A percentile compares a stretch with the other conserved stretches of the same genome.
Conservation (phyloP, 2,888 invertebrate species). For the Agonopterix heracliana region DNA sequence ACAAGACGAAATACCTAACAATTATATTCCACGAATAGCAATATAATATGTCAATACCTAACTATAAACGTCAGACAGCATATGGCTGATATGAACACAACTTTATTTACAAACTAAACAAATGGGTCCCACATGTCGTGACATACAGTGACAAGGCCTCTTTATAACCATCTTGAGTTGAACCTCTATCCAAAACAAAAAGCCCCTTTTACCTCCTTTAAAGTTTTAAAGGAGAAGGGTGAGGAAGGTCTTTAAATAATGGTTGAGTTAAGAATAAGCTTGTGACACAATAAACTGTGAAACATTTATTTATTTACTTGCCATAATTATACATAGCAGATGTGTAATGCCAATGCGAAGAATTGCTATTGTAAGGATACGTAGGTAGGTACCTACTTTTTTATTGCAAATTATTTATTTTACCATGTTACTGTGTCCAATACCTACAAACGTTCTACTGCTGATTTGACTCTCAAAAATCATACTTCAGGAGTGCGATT, state of each 20-base stretch:
- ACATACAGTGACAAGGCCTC: conserved; percentile 63
- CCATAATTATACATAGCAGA: conserved; percentile 60
- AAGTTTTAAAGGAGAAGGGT: conserved; percentile 5
- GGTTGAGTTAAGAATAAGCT: conserved; percentile 34
- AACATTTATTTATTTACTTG: conserved; percentile 66
- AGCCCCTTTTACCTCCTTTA: not conserved
- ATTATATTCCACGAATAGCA: no score
- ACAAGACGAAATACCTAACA: no score
- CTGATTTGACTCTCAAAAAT: no score
- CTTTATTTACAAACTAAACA: conserved; percentile 66
- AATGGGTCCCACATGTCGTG: conserved; percentile 67
- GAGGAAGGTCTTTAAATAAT: conserved; percentile 21
- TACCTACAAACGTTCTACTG: no score
- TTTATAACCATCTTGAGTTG: conserved; percentile 26
- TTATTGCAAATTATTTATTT: no score
- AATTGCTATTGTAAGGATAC: not conserved
- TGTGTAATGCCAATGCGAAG: conserved; percentile 29
- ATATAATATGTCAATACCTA: conserved; percentile 2
- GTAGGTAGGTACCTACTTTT: not conserved
- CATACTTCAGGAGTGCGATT: no score
- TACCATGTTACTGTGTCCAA: no score
- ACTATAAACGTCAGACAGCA: conserved; percentile 10
- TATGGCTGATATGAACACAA: conserved; percentile 32
- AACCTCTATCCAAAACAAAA: conserved; percentile 13
- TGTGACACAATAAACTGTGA: conserved; percentile 66